Conservation (phyloP, 23 tunicate genomes). For the Clavelina lepadiformis region DNA sequence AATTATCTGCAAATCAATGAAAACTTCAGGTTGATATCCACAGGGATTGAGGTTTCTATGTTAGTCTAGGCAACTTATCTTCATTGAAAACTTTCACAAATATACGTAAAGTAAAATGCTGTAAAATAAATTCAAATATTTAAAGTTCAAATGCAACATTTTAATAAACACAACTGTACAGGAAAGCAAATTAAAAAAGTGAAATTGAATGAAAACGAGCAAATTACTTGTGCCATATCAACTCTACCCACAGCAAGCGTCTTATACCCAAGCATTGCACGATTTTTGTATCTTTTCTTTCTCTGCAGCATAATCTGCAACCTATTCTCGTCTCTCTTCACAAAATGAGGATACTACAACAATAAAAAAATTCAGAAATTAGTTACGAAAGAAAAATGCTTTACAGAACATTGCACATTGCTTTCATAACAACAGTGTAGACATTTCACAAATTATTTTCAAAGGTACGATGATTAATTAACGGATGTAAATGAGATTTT, state of each 20-base stretch:
- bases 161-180: too few species aligned
- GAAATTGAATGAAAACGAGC: too few species aligned
- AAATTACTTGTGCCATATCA: conserved; percentile 77
- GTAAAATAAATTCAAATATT: too few species aligned
- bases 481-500: neutral
- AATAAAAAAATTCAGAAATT: neutral
- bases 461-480: neutral
- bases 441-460: too few species aligned
- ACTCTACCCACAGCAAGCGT: conserved; percentile 79
- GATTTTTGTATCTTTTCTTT: conserved; percentile 83
- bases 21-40: neutral
- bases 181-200: too few species aligned
- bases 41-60: too few species aligned
- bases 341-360: conserved; percentile 86
- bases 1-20: conserved; percentile 43
- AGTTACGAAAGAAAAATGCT: neutral
- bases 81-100: too few species aligned
- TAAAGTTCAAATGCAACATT: too few species aligned
- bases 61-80: too few species aligned
- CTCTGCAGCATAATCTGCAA: conserved; percentile 82
- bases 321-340: conserved; percentile 66
- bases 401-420: neutral
- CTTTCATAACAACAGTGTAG: neutral
- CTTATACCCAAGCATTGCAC: conserved; percentile 93
- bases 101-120: too few species aligned